Base-by-base conservation (phyloP, 2,888 invertebrate species). In the Archips crataeganus region DNA sequence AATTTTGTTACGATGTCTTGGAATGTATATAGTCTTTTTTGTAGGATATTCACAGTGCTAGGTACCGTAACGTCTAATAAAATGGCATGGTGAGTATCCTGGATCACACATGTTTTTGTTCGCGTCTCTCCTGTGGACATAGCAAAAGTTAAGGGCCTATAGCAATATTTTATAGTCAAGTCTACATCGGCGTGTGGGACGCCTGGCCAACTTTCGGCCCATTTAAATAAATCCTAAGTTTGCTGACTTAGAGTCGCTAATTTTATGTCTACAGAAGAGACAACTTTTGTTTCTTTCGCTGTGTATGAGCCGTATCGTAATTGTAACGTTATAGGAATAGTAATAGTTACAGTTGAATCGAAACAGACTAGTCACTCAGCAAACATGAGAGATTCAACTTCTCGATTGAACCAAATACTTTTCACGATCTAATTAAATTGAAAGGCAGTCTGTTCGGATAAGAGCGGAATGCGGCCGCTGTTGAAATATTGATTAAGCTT, bases 341-440 rank as follows among this genome's bases (percentile, higher is more conserved):
- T 3, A 39, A 39, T 39, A 39, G 39, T 39, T 10, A 36, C 11
- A 67, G 15, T 13, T 45, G 62, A 61, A 60, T 60, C 57, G 63
- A 47, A 69, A 69, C 61, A 60, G 69, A 59, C 63, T 65, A 47
- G 32, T 63, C 69, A 69, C 74, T 70, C 64, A 74, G 49, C 49
- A 66, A 64, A 23, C 39, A 32, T 36, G 36, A 72, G 60, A 69
- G 75, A 75, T 70, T 63, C 70, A 74, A 75, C 76, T 79, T 77
- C 77, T 75, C 78, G 82, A 79, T 78, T 79, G 80, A 76, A 80
- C 77, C 66, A 73, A 81, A 81, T 80, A 81, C 80, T 86, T 89
- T 90, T 85, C 86, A 88, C 86, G 84, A 86, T 88, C 84, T 88
- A 87, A 89, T 90, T 88, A 90, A 89, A 89, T 85, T 84, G 87